Base-by-base conservation (phyloP, 2,888 invertebrate species). In the Furcula furcula region DNA sequence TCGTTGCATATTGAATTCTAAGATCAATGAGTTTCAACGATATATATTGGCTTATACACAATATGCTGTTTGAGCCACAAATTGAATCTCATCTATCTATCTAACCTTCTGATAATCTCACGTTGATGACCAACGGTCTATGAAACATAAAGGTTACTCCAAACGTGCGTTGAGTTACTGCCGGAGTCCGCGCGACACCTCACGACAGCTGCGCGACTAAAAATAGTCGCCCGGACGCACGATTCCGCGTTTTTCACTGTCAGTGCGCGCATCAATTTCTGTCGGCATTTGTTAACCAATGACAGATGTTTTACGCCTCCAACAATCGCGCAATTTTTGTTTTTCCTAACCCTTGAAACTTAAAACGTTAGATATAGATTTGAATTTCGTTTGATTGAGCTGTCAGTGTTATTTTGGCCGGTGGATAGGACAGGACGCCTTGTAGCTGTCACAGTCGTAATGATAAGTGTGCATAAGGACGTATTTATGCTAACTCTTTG, bases 241-340 rank as follows among this genome's bases (percentile, higher is more conserved):
- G 69, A 82, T 77, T 85, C 82, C 79, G 82, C 82, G 84, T 87
- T 87, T 87, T 87, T 87, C 87, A 87, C 85, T 85, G 87, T 86
- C 87, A 80, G 55, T 67, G 64, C 59, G 62, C 76, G 66, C 86
- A 87, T 87, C 87, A 87, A 87, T 87, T 81, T 61, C 83, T 81
- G 86, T 87, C 86, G 57, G 66, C 76, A 77, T 84, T 81, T 78
- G 84, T 86, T 86, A 83, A 72, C 76, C 77, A 86, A 83, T 86
- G 87, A 87, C 85, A 85, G 82, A 84, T 83, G 82, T 68, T 78
- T 76, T 73, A 81, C 83, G 79, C 82, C 77, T 80, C 72, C 55
- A 43, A 54, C 56, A 49, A 45, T 50, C 36, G 34, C 28, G 21
- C 55, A 46, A 48, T 45, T 55, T 48, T 52, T 42, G 15, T 31